Conservation (phyloP, 2,797 vertebrate genomes). For the Erpetoichthys calabaricus region DNA sequence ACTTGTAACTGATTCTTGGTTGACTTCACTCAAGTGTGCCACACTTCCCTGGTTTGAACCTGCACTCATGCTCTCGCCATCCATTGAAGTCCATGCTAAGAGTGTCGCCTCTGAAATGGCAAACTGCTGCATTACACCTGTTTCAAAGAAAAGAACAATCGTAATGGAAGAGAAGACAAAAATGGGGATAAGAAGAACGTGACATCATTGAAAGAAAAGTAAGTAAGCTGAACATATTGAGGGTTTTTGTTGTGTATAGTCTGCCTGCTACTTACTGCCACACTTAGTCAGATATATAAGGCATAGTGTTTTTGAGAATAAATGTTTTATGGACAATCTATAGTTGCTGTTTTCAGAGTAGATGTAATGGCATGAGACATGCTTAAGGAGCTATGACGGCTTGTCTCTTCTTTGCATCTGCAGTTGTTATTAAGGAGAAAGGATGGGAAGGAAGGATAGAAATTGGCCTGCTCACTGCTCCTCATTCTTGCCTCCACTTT, state of each 20-base stretch:
- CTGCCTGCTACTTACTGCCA: background rate
- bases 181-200: background rate
- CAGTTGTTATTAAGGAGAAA: conserved; percentile 1
- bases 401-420: too few relatives aligned
- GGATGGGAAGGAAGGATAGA: too few relatives aligned
- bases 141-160: too few relatives aligned
- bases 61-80: conserved; percentile 83
- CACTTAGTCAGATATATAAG: background rate
- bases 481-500: too few relatives aligned
- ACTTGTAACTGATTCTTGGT: conserved; percentile 79
- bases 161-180: too few relatives aligned
- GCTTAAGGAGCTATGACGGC: background rate
- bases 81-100: conserved; percentile 93
- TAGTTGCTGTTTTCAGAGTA: background rate
- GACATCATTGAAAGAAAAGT: too few relatives aligned
- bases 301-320: background rate
- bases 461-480: too few relatives aligned
- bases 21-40: conserved; percentile 73
- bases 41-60: conserved; percentile 86
- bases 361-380: background rate
- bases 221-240: too few relatives aligned
- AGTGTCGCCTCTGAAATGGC: conserved; percentile 94
- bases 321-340: background rate
- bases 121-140: conserved; percentile 91
- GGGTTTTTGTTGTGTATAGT: too few relatives aligned